phyloP scores from a whole-genome alignment of 2,888 invertebrate genomes.

The Hyles lineata region DNA sequence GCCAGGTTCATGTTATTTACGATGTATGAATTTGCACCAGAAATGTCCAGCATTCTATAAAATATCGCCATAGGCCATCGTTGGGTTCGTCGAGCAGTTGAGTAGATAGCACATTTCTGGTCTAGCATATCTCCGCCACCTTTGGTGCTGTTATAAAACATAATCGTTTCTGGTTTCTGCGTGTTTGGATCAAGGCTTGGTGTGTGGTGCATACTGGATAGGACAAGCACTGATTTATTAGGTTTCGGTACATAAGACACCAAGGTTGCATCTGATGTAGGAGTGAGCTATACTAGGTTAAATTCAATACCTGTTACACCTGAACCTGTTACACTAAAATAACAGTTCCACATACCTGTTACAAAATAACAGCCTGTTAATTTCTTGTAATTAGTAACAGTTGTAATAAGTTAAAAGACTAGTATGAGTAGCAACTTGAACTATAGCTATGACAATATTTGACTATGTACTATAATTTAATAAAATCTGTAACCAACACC shows the following conservation, averaged over 20 bases:
- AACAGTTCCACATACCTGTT: no score
- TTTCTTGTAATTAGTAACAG: no score
- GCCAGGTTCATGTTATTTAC: neutral
- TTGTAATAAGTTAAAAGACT: no score
- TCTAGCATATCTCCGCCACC: neutral
- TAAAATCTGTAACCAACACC: no score
- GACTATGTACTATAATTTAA: no score
- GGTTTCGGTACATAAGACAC: neutral
- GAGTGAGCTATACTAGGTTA: no score
- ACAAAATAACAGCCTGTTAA: no score
- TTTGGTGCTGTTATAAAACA: neutral
- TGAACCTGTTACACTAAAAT: no score
- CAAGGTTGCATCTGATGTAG: neutral
- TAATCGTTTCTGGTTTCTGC: neutral
- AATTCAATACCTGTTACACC: no score
- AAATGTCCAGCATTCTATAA: neutral
- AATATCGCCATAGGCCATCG: neutral
- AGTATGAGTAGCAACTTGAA: no score
- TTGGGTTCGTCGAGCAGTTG: neutral
- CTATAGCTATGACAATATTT: no score
- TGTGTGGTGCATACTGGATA: neutral
- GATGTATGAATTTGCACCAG: neutral
- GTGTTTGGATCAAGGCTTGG: neutral
- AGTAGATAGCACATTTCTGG: neutral
- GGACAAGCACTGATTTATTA: neutral